phyloP scores from a whole-genome alignment of 2,888 invertebrate species.

The Ligdia adustata region DNA sequence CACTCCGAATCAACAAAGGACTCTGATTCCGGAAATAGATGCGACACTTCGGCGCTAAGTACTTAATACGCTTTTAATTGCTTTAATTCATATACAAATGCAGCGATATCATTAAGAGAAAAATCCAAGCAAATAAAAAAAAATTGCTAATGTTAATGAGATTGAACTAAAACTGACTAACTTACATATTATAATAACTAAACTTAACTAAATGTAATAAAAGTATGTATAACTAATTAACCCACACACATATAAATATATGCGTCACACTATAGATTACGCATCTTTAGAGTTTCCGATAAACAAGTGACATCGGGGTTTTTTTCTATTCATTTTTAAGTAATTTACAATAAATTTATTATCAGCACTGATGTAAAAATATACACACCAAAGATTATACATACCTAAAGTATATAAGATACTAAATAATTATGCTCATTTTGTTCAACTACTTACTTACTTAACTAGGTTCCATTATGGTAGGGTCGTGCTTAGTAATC shows the following conservation, averaged over 20 bases:
- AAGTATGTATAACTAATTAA: too few relatives aligned
- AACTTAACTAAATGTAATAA: neutral
- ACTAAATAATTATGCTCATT: too few relatives aligned
- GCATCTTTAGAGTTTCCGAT: too few relatives aligned
- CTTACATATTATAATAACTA: neutral
- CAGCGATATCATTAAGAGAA: conserved; percentile 13
- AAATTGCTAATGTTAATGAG: neutral
- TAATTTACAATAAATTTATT: too few relatives aligned
- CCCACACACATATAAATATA: too few relatives aligned
- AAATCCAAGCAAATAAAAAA: conserved; percentile 13
- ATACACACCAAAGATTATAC: too few relatives aligned
- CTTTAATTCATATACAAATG: conserved; percentile 9
- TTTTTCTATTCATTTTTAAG: too few relatives aligned
- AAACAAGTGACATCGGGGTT: too few relatives aligned
- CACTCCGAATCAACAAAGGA: conserved; percentile 10
- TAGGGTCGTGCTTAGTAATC: too few relatives aligned
- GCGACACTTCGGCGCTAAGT: neutral
- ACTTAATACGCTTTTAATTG: conserved; percentile 13
- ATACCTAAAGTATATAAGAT: too few relatives aligned
- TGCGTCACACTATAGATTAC: too few relatives aligned
- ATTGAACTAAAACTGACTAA: neutral
- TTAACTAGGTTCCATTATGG: conserved; percentile 5
- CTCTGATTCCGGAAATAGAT: conserved; percentile 5
- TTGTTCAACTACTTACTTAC: neutral
- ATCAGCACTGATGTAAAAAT: too few relatives aligned